Percentiles rank a stretch among this genome's conserved stretches.
Conservation (phyloP, 2,113 vertebrate genomes). For the Nesogale talazaci region DNA sequence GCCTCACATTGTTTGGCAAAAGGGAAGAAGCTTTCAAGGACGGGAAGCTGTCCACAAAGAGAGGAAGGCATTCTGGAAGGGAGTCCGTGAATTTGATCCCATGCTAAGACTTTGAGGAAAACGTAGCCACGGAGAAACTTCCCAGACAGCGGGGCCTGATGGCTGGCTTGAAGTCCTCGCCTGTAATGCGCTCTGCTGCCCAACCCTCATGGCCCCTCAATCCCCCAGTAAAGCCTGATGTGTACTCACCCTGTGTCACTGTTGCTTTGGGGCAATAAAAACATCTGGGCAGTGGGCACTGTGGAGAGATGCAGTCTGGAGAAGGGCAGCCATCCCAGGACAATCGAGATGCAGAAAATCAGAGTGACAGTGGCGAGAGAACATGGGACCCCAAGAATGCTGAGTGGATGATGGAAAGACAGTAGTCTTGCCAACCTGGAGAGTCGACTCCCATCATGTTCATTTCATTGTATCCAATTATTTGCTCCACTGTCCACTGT, state of each 20-base stretch:
- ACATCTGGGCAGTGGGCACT: neutral
- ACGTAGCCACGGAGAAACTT: too few relatives aligned
- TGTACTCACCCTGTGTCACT: too few relatives aligned
- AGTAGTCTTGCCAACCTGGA: too few relatives aligned
- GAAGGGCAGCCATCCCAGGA: neutral
- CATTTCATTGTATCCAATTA: neutral
- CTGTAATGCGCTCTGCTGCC: neutral
- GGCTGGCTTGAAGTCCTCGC: neutral
- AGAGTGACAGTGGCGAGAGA: neutral
- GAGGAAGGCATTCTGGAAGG: neutral
- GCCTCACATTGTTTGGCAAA: neutral
- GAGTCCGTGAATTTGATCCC: neutral
- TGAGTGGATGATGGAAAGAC: too few relatives aligned
- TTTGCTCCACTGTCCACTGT: neutral
- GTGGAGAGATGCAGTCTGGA: neutral
- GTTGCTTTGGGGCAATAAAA: neutral
- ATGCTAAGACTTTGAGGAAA: neutral
- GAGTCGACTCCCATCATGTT: neutral
- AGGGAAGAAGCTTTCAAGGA: neutral
- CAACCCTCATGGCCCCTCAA: neutral
- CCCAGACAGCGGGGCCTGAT: neutral
- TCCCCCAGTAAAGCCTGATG: neutral
- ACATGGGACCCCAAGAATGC: neutral
- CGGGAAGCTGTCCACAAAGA: neutral
- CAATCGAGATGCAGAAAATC: neutral